Evolutionary conservation across 2,113 vertebrate genomes (phyloP).

Genomic region (Myotis brandtii): DNA sequence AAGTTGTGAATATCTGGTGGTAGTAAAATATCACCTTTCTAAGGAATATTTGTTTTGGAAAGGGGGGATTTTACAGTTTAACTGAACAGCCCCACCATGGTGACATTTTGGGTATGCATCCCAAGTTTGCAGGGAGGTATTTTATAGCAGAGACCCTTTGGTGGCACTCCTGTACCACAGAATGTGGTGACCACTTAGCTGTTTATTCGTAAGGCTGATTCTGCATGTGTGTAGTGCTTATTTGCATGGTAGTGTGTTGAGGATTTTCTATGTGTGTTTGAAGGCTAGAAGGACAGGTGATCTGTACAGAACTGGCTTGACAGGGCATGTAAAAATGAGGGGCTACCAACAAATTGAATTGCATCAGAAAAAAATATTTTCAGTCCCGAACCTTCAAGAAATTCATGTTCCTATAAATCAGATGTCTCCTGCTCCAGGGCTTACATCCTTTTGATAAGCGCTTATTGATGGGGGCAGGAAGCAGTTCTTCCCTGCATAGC

Average conservation of each 20-base stretch:
- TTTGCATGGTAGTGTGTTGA: not conserved
- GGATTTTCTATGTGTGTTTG: not conserved
- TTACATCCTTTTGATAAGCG: not conserved
- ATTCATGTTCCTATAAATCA: not conserved
- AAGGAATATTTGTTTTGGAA: not conserved
- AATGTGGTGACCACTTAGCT: not conserved
- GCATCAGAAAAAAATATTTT: not conserved
- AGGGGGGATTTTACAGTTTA: not conserved
- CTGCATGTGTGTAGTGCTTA: not conserved
- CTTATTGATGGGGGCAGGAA: not conserved
- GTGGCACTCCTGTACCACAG: not conserved
- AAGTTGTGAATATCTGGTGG: not conserved
- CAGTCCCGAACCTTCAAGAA: not conserved
- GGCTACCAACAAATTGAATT: not conserved
- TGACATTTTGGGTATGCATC: not conserved
- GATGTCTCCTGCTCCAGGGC: not conserved
- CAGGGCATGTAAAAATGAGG: not conserved
- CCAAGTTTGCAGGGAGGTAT: not conserved
- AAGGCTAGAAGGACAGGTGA: not conserved
- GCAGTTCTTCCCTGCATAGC: not conserved
- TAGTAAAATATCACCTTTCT: conserved; percentile 3
- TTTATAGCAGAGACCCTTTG: not conserved
- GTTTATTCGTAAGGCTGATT: not conserved
- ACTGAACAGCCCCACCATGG: not conserved
- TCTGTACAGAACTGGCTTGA: not conserved